Base-by-base conservation (phyloP, 2,888 invertebrate genomes). In the Sabatieria punctata region DNA sequence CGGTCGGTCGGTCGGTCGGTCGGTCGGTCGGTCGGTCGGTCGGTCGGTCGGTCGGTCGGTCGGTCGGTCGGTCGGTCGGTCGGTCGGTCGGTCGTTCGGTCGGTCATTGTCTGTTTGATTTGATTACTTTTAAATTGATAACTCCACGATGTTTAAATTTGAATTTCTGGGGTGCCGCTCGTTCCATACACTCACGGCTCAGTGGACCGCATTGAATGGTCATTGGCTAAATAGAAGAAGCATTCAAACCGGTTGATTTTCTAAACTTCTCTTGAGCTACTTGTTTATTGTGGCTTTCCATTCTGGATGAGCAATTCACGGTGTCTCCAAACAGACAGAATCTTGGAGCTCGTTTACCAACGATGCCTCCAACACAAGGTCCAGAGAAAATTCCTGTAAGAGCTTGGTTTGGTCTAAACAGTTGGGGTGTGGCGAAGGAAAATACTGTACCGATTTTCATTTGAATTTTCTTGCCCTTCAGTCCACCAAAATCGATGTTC, bases 261-360 rank as follows among this genome's bases (percentile, higher is more conserved):
- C n/a, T n/a, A n/a, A n/a, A n/a, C n/a, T n/a, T n/a, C n/a, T n/a
- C n/a, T n/a, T n/a, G n/a, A 45, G 45, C 27, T n/a, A 57, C 57
- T 27, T 42, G 43, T 46, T 52, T 50, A 45, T 58, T 58, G 27
- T 55, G 52, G 6, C 50, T 53, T 36, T 58, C 58, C 55, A 58
- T 54, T 23, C 56, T 41, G 37, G 53, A 54, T 8, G 58, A 54
- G 26, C 54, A 53, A 41, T 56, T 58, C 6, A 58, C 56, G 6
- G 57, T 55, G 40, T 58, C 57, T 11, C 58, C 58, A 46, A 58
- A 56, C 11, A 58, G 46, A 51, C 57, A 58, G 46, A 54, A 58
- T 3, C 57, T 38, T 2, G 58, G 58, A 30, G 55, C 52, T 36
- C 52, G 46, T 4, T 51, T 43, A 4, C 58, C 58, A 2, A 58